Percentiles rank a stretch among this genome's conserved stretches.
Conservation (phyloP, 2,797 vertebrate genomes). For the Ficedula albicollis region DNA sequence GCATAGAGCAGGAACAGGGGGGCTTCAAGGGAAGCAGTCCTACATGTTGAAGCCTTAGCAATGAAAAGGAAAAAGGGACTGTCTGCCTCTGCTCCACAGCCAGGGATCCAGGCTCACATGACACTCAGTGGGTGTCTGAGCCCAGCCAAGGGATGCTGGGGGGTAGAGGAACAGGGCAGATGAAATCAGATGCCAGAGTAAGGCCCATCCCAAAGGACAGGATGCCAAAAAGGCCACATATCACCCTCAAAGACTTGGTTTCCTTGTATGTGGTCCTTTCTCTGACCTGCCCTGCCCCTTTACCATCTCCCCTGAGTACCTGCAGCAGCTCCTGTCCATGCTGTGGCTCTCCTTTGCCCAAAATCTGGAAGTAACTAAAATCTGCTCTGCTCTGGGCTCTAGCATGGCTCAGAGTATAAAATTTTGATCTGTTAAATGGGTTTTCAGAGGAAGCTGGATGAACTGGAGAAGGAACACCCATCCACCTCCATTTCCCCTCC, state of each 20-base stretch:
- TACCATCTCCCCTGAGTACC: background rate
- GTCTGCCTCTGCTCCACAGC: background rate
- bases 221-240: background rate
- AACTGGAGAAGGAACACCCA: background rate
- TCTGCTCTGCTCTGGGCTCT: background rate
- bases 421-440: conserved; percentile 10
- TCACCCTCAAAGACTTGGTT: background rate
- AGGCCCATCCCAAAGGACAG: background rate
- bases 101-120: background rate
- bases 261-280: background rate
- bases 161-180: background rate
- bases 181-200: background rate
- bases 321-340: background rate
- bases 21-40: background rate
- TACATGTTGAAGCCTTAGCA: background rate
- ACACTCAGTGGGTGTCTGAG: background rate
- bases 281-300: background rate
- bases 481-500: rapidly evolving
- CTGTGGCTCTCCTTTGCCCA: background rate
- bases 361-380: background rate
- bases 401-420: background rate
- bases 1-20: background rate
- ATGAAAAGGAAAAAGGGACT: background rate
- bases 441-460: background rate
- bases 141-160: background rate